These are phyloP conservation scores for Archips xylosteana DNA, from an alignment of 2,888 invertebrate species.

Conservation along the genomic window DNA sequence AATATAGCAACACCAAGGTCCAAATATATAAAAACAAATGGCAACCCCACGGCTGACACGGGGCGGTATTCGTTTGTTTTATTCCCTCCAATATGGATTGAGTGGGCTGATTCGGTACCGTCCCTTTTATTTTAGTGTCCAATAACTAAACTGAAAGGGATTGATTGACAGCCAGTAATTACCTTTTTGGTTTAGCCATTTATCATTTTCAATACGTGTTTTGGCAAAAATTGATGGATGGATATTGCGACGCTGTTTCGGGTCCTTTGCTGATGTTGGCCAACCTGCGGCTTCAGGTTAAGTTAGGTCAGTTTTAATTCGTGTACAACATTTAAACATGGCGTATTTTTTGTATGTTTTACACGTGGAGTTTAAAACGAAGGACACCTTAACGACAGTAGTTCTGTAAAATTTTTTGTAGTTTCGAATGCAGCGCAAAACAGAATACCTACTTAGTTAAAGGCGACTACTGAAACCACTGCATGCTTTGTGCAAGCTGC, in stretches of 20 bases:
- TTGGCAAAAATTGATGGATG: slow-evolving; percentile 16
- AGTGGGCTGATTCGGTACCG: slow-evolving; percentile 7
- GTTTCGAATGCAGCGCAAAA: no score
- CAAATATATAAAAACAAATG: not conserved
- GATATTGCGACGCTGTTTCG: not conserved
- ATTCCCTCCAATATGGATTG: slow-evolving; percentile 1
- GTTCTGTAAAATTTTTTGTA: no score
- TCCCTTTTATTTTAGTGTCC: slow-evolving; percentile 21
- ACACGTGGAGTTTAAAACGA: no score
- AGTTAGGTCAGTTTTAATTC: not conserved
- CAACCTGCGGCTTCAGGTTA: not conserved
- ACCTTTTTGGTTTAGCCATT: slow-evolving; percentile 5
- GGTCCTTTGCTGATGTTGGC: not conserved
- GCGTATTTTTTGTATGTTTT: no score
- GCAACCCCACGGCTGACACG: not conserved
- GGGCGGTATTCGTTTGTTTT: slow-evolving; percentile 4
- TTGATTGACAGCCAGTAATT: slow-evolving; percentile 27
- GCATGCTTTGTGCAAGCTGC: no score
- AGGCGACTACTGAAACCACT: not conserved
- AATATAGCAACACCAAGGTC: not conserved
- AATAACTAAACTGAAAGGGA: slow-evolving; percentile 24
- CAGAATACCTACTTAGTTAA: not conserved
- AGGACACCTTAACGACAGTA: no score
- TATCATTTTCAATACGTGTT: slow-evolving; percentile 23
- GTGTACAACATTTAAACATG: not conserved